Conservation (phyloP, 2,888 invertebrate genomes). For the Buathra laborator region DNA sequence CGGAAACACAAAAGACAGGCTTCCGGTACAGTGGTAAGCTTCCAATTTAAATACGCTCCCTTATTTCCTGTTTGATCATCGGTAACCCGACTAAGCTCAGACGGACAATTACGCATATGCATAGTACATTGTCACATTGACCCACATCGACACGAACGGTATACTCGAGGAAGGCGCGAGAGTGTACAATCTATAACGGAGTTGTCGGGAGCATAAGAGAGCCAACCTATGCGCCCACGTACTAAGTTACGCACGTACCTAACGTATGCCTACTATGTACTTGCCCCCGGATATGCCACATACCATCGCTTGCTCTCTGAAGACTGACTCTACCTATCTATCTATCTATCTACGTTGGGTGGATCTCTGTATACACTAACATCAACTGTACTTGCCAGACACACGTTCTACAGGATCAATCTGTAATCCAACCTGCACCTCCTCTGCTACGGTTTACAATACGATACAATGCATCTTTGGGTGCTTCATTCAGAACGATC, state of each 20-base stretch:
- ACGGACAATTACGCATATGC: not conserved
- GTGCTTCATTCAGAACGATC: not conserved
- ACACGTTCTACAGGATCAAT: constrained; percentile 23
- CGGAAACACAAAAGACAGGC: not conserved
- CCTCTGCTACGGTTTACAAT: not conserved
- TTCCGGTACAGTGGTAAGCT: not conserved
- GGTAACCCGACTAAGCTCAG: not conserved
- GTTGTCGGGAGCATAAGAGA: constrained; percentile 45
- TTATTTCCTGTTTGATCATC: constrained; percentile 1
- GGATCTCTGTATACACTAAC: not conserved
- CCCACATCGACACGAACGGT: constrained; percentile 60
- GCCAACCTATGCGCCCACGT: constrained; percentile 52
- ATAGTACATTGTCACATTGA: constrained; percentile 67
- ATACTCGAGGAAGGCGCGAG: constrained; percentile 39
- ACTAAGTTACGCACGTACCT: constrained; percentile 45
- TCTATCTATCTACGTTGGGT: constrained; percentile 13
- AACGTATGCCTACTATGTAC: constrained; percentile 11
- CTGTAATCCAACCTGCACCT: constrained; percentile 14
- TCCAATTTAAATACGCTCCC: not conserved
- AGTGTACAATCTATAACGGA: constrained; percentile 36
- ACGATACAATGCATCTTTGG: not conserved
- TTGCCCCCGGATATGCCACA: constrained; percentile 30
- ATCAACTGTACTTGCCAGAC: constrained; percentile 20
- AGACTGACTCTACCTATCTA: constrained; percentile 23
- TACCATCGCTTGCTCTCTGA: constrained; percentile 4